phyloP scores from a whole-genome alignment of 2,797 vertebrate species.

The Gobionotothen gibberifrons region DNA sequence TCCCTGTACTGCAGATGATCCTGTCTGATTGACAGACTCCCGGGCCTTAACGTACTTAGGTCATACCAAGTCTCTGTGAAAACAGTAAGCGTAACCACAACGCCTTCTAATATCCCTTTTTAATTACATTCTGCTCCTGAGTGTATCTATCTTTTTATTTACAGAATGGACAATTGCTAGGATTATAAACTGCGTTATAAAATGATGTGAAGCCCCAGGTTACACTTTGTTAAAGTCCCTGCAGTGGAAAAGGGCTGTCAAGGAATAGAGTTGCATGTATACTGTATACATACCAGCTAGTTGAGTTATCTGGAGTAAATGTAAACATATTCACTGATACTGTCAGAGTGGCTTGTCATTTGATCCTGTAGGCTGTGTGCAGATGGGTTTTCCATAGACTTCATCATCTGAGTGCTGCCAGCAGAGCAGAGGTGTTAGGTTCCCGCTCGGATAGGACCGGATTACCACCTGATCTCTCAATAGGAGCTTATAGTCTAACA shows the following conservation, averaged over 20 bases:
- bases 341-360: conserved; percentile 20
- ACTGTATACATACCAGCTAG: not conserved
- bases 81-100: no score
- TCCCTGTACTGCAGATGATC: no score
- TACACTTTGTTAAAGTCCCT: not conserved
- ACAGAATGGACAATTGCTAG: no score
- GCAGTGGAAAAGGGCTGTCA: not conserved
- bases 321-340: conserved; percentile 5
- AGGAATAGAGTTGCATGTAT: not conserved
- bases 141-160: no score
- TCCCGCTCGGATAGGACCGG: conserved; percentile 29
- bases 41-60: no score
- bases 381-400: conserved; percentile 35
- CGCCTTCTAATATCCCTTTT: no score
- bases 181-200: no score
- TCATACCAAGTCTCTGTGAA: no score
- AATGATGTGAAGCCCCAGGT: not conserved
- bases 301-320: not conserved
- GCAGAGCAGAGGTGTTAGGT: conserved; percentile 37
- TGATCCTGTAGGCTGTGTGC: conserved; percentile 9
- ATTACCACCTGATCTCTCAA: conserved; percentile 39
- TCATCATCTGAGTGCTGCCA: conserved; percentile 17
- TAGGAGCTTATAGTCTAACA: conserved; percentile 31
- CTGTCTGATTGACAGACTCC: no score
- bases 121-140: no score